Evolutionary conservation across 2,797 vertebrate species (phyloP), one percentile per base, ranked within the genome.

Genomic region (Carapus acus): DNA sequence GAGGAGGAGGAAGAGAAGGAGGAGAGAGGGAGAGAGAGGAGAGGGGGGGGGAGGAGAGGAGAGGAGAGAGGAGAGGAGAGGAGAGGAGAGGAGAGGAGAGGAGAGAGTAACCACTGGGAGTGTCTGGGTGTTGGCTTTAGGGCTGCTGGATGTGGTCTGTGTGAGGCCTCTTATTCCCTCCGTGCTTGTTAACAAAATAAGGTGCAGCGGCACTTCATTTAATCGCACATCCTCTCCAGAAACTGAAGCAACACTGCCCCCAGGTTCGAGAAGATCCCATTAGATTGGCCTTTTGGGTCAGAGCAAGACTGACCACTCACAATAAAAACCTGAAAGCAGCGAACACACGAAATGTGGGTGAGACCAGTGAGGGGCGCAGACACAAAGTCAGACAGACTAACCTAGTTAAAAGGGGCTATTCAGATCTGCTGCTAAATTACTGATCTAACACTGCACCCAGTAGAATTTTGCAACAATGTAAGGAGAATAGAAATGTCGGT

Each of bases 111-210:
- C 61, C 70, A 66, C 37, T 62, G 53, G 49, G 63, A 79, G 61
- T 69, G 63, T 74, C 60, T 79, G 83, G 80, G 81, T 85, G 83
- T 81, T 78, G 79, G 74, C 79, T 79, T 62, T 62, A 34, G 37
- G 44, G 59, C 58, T 69, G 62, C 52, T 77, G 56, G 67, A 71
- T 76, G 70, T 77, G 71, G 74, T 73, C 58, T 62, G 49, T 13
- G 31, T 49, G 62, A 69, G 76, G 75, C 72, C 78, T 79, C 61
- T 73, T 70, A 70, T 78, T 60, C 50, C 67, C 58, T 73, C 50
- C 31, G 39, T 27, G 67, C 69, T 71, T 76, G 65, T 71, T 62
- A 68, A 61, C 54, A 58, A 55, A 75, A 76, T 61, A 60, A 69
- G 48, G 50, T 51, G 56, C 56, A 72, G 72, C 49, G 58, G 62